A percentile compares a stretch with the other conserved stretches of the same genome.
Evolutionary conservation across 2,888 invertebrate genomes (phyloP).

Genomic region (Cantharis rustica): DNA sequence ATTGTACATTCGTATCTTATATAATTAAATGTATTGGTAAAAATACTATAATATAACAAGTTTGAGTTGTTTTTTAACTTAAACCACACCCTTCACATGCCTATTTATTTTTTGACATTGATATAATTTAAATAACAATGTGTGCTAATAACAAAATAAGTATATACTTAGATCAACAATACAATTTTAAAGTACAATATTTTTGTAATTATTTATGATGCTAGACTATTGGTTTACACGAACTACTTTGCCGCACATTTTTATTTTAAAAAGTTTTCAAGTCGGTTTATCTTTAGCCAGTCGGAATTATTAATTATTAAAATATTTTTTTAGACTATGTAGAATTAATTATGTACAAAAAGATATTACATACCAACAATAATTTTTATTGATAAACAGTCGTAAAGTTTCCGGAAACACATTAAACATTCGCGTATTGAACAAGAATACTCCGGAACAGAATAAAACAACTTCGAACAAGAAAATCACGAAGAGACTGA

Average conservation of each 20-base stretch:
- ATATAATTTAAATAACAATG: conserved; percentile 3
- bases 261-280: neutral
- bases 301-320: neutral
- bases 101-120: conserved; percentile 4
- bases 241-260: neutral
- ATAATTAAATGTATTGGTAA: neutral
- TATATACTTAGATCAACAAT: neutral
- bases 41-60: neutral
- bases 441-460: conserved; percentile 31
- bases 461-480: conserved; percentile 19
- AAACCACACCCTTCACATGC: conserved; percentile 10
- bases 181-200: neutral
- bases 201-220: neutral
- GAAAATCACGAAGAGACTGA: conserved; percentile 37
- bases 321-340: neutral
- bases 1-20: neutral
- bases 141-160: neutral
- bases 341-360: neutral
- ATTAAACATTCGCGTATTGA: conserved; percentile 31
- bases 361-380: conserved; percentile 9
- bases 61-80: conserved; percentile 8
- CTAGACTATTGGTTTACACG: neutral
- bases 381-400: neutral
- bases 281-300: neutral
- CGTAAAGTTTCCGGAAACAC: conserved; percentile 33